A percentile compares a stretch with the other conserved stretches of the same genome.
phyloP scores from a whole-genome alignment of 1,140 invertebrate genomes.

The Zelostemma sp. region DNA sequence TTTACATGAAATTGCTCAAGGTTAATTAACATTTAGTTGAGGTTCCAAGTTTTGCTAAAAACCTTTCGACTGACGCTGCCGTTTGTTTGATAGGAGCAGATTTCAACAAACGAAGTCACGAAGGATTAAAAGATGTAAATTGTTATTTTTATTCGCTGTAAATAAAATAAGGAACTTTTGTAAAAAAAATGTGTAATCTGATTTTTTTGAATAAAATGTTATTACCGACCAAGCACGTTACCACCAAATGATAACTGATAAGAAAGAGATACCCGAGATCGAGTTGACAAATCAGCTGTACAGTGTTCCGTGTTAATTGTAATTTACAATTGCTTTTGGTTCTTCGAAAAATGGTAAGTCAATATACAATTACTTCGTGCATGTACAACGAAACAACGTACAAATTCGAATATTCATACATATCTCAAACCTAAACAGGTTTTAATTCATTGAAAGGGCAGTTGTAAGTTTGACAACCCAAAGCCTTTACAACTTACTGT shows the following conservation, averaged over 20 bases:
- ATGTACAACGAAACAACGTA: background rate
- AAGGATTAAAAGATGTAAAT: slow-evolving; percentile 16
- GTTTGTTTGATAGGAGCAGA: slow-evolving; percentile 58
- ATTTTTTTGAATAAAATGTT: too few relatives aligned
- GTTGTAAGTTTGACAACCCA: background rate
- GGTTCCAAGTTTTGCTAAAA: slow-evolving; percentile 22
- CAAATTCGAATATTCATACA: background rate
- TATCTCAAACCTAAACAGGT: background rate
- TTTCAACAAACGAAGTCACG: slow-evolving; percentile 28
- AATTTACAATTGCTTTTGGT: background rate
- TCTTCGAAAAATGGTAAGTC: background rate
- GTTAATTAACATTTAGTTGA: slow-evolving; percentile 53
- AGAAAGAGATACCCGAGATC: too few relatives aligned
- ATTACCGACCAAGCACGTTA: too few relatives aligned
- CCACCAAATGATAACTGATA: too few relatives aligned
- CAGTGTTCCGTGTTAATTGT: background rate
- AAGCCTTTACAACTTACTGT: background rate
- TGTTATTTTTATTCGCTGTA: too few relatives aligned
- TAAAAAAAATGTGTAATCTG: too few relatives aligned
- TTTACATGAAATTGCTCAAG: slow-evolving; percentile 75
- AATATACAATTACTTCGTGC: background rate
- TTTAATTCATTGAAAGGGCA: background rate
- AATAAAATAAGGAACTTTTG: too few relatives aligned
- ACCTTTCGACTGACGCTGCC: slow-evolving; percentile 39
- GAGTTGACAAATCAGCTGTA: too few relatives aligned